Conservation (phyloP, 2,797 vertebrate genomes). For the Falco novaeseelandiae region DNA sequence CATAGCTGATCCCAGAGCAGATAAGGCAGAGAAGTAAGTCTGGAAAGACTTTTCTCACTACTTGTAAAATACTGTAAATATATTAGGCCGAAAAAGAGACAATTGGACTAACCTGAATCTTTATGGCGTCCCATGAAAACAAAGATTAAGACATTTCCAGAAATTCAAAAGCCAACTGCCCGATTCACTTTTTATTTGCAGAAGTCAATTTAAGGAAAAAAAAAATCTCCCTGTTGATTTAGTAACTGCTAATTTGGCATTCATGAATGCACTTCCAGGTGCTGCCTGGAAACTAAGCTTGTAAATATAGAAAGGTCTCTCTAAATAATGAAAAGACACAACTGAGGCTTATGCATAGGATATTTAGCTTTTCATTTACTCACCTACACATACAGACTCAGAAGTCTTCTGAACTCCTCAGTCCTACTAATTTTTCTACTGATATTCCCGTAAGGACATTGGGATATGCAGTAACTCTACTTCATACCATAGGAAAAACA, state of each 20-base stretch:
- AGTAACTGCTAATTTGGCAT: not conserved
- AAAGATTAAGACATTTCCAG: not conserved
- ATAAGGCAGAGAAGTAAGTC: not conserved
- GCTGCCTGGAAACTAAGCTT: not conserved
- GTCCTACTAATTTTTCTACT: not conserved
- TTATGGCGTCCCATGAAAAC: not conserved
- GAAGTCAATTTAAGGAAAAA: not conserved
- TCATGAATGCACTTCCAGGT: not conserved
- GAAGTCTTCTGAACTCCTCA: not conserved
- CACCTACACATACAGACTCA: not conserved
- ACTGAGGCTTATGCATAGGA: not conserved
- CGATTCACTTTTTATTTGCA: not conserved
- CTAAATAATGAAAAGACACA: not conserved
- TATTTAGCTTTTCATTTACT: not conserved
- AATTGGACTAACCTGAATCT: not conserved
- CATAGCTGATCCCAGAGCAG: not conserved
- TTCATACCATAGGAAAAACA: not conserved
- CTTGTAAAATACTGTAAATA: not conserved
- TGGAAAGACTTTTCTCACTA: not conserved
- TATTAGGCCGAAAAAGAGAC: not conserved
- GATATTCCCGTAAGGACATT: not conserved
- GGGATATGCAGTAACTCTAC: not conserved
- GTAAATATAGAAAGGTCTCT: not conserved
- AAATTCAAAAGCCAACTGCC: not conserved
- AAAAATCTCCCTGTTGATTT: not conserved